These are phyloP conservation scores for Notospermus geniculatus DNA, from an alignment of 1,140 invertebrate species.

Conservation along the genomic window DNA sequence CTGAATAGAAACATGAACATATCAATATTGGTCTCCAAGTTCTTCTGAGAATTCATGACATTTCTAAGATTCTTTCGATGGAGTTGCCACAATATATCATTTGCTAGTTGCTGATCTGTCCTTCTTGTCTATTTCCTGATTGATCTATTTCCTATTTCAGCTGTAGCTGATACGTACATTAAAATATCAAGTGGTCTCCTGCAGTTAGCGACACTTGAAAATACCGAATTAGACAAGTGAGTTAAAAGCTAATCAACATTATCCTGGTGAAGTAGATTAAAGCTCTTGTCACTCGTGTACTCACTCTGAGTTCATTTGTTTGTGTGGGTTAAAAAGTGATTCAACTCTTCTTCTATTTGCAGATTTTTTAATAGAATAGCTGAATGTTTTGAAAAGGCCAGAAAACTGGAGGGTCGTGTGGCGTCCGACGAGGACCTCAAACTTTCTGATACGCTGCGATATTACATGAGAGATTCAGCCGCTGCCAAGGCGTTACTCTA, in stretches of 20 bases:
- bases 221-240: constrained; percentile 74
- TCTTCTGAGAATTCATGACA: too few species aligned
- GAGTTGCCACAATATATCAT: too few species aligned
- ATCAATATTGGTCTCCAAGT: too few species aligned
- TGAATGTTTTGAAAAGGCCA: constrained; percentile 89
- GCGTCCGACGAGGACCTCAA: constrained; percentile 98
- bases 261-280: too few species aligned
- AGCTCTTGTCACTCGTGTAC: too few species aligned
- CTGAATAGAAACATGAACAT: too few species aligned
- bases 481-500: constrained; percentile 94
- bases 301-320: too few species aligned
- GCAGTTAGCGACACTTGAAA: constrained; percentile 86
- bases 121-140: too few species aligned
- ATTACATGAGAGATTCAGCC: constrained; percentile 94
- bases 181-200: constrained; percentile 89
- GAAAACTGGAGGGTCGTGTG: constrained; percentile 83
- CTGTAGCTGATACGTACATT: constrained; percentile 94
- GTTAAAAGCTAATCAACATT: too few species aligned
- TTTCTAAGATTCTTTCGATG: too few species aligned
- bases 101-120: too few species aligned
- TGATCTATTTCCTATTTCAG: constrained; percentile 58
- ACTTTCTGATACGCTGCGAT: constrained; percentile 92
- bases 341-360: constrained; percentile 23
- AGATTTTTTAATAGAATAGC: constrained; percentile 87
- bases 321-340: too few species aligned